Base-by-base conservation (phyloP, 2,797 vertebrate genomes). In the Thamnophis elegans region DNA sequence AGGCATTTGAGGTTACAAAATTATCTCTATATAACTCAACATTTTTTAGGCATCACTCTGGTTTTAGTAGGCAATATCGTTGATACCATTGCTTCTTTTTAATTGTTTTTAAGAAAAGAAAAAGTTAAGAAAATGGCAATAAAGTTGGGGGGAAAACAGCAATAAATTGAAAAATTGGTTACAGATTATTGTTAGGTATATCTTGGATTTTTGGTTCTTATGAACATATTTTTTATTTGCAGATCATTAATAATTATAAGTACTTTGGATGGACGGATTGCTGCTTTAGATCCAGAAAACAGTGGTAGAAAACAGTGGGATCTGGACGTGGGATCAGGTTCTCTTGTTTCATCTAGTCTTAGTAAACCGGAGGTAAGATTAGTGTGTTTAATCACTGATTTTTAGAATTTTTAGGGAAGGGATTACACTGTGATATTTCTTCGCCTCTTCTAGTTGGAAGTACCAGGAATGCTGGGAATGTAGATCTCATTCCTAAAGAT, bases 221-320 rank as follows among this genome's bases (percentile, higher is more conserved):
- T 94, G 94, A 4, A 10, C 2, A 0, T 32, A 58, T 91, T 87
- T 90, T 87, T 42, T 89, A 58, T 87, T 93, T 93, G 6, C 97
- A 99, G 99, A 96, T 98, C 98, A 89, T 96, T 99, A 55, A 98
- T 99, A 54, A 98, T 99, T 95, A 99, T 99, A 98, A 99, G 99
- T 92, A 99, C 99, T 88, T 97, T 99, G 97, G 99, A 99, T 95
- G 99, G 99, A n/a, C 97, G 98, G 51, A 99, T 99, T 93, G 98
- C 98, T 0, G 99, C 99, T 1, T 97, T 99, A 97, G 99, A 99
- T 95, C 98, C 99, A 92, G 98, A 99, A 95, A 99, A 99, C 93
- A 98, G 97, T 93, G 99, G 99, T 86, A 98, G 98, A 94, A 99
- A 99, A 95, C 99, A 99, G 95, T 99, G 99, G 99, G 99, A 99